Percentiles rank a stretch among this genome's conserved stretches.
phyloP scores from a whole-genome alignment of 2,797 vertebrate genomes.

The Basileuterus tristriatus region DNA sequence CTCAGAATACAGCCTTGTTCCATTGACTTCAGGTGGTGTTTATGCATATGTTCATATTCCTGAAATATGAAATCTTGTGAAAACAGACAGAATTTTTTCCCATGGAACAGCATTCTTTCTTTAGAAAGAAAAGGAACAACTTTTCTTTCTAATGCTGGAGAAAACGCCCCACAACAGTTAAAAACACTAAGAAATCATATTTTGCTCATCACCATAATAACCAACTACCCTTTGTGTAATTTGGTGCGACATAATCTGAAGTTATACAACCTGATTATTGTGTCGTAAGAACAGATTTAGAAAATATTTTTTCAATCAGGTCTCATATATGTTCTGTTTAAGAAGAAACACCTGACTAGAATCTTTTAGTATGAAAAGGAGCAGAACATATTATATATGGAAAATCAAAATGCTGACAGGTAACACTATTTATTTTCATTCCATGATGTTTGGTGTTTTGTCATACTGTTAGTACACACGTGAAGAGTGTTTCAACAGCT shows the following conservation, averaged over 20 bases:
- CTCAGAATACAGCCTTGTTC: not conserved
- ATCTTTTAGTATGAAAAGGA: not conserved
- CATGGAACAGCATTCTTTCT: not conserved
- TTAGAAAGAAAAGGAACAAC: too few species aligned
- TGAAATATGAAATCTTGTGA: not conserved
- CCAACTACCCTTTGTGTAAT: not conserved
- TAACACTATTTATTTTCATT: not conserved
- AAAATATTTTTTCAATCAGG: not conserved
- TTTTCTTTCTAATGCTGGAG: not conserved
- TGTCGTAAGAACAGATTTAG: not conserved
- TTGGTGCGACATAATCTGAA: not conserved
- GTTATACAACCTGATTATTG: not conserved
- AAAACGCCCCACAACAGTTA: fast-evolving
- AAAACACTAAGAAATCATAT: not conserved
- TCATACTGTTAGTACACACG: not conserved
- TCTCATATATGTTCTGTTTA: not conserved
- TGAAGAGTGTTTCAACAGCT: not conserved
- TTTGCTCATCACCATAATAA: not conserved
- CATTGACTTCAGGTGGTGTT: fast-evolving
- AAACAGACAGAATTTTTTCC: not conserved
- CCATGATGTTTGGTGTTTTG: not conserved
- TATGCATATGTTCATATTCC: not conserved
- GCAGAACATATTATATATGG: not conserved
- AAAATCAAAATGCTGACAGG: not conserved
- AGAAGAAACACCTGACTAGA: not conserved